Percentiles rank a stretch among this genome's conserved stretches.
Evolutionary conservation across 1,140 invertebrate species (phyloP).

Genomic region (Pseudomyrmex sp.): DNA sequence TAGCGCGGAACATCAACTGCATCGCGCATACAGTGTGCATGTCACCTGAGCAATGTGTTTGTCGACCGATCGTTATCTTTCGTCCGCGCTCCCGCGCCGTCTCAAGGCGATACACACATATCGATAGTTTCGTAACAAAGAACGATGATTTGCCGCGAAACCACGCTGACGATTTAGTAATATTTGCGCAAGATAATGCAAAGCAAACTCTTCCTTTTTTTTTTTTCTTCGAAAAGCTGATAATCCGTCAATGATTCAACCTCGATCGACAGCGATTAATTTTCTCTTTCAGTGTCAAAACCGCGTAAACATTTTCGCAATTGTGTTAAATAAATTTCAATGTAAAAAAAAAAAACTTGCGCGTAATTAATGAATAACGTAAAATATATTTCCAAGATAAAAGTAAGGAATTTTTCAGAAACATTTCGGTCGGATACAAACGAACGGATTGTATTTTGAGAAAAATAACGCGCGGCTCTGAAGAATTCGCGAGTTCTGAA

Average conservation of each 20-base stretch:
- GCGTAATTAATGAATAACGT: neutral
- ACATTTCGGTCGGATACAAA: too few species aligned
- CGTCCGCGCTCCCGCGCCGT: neutral
- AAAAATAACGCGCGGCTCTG: neutral
- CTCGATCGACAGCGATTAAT: neutral
- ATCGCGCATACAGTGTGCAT: neutral
- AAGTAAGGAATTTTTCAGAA: too few species aligned
- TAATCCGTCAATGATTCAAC: neutral
- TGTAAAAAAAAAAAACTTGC: neutral
- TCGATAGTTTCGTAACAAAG: slow-evolving; percentile 57
- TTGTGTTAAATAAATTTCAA: neutral
- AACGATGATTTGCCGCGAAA: slow-evolving; percentile 41
- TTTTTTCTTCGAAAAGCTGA: neutral
- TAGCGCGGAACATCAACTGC: slow-evolving; percentile 39
- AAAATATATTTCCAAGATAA: too few species aligned
- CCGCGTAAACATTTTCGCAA: neutral
- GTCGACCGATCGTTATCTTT: slow-evolving; percentile 63
- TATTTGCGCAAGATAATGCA: slow-evolving; percentile 47
- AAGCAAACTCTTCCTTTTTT: slow-evolving; percentile 19
- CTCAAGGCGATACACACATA: slow-evolving; percentile 49
- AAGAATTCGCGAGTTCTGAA: too few species aligned
- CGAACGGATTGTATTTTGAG: neutral
- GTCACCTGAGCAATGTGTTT: slow-evolving; percentile 4
- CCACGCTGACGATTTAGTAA: slow-evolving; percentile 55
- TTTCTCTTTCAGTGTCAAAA: neutral